Conservation (phyloP, 2,888 invertebrate genomes). For the Microchrysa polita region DNA sequence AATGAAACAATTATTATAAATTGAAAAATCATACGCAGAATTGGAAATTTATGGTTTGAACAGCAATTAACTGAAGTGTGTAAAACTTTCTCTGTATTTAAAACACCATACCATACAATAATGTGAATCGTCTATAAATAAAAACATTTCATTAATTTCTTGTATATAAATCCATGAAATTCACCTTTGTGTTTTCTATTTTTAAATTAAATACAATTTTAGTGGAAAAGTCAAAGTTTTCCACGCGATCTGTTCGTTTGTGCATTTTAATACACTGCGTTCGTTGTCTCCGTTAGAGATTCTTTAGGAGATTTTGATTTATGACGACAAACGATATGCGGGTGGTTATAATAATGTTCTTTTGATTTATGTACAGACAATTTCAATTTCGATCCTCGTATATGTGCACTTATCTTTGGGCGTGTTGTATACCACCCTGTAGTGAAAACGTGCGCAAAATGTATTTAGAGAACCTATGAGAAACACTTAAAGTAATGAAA, state of each 20-base stretch:
- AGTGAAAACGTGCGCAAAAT: no score
- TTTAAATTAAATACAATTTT: neutral
- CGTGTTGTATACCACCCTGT: no score
- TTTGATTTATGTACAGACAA: conserved; percentile 13
- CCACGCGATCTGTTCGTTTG: neutral
- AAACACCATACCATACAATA: no score
- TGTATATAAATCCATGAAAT: conserved; percentile 4
- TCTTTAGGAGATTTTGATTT: neutral
- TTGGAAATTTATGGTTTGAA: neutral
- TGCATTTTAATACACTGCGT: no score
- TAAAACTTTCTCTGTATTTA: neutral
- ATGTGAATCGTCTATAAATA: no score
- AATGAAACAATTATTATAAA: neutral
- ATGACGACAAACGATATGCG: neutral
- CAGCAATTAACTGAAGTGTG: neutral
- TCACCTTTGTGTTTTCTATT: conserved; percentile 17
- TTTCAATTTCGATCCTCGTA: conserved; percentile 1
- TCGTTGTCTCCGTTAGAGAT: no score
- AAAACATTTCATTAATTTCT: neutral
- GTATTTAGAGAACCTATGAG: no score
- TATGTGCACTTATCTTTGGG: no score
- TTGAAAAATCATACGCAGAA: neutral
- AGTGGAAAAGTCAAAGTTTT: conserved; percentile 7
- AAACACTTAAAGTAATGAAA: no score
- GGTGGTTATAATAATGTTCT: conserved; percentile 7